Evolutionary conservation across 2,797 vertebrate species (phyloP), one percentile per base, ranked within the genome.

Genomic region (Mallotus villosus): DNA sequence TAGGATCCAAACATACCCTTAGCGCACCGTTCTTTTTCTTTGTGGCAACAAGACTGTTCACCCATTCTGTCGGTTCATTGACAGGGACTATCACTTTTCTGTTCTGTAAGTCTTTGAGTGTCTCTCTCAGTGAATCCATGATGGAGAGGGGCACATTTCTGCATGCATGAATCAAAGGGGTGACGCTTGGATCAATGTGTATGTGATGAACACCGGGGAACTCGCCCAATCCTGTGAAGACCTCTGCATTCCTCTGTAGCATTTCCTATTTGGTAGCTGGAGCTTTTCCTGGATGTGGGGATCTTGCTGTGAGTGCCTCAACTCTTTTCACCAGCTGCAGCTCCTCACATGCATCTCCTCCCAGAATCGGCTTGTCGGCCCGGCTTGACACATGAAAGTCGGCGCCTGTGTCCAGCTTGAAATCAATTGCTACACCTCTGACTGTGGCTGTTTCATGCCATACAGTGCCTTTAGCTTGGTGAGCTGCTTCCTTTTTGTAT

Each of bases 21-120:
- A 73, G 55, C 17, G 61, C 9, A 19, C 63, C 64, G 2, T 73
- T 77, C 6, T 67, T 77, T 2, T 77, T 83, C 19, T 77, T 5
- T 58, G 74, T 81, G 0, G 41, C 37, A 0, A 83, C 78, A 70
- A 69, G 68, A n/a, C 72, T 81, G 77, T 80, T 86, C 68, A 81
- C 75, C 76, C 76, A 63, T 11, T 68, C 64, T 49, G 41, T 79
- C 25, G 55, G 68, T 1, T 81, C 61, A 0, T 5, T 77, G 1
- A 78, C 78, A 16, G 46, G 34, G 3, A 1, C 24, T 24, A 75
- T 77, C 0, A 79, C 74, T 0, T 69, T 4, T 21, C 34, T 27
- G 27, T 71, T n/a, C 6, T 63, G 12, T 55, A 68, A 29, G 16
- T 67, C 24, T 21, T 55, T n/a, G 1, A 74, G 11, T 19, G 72